Evolutionary conservation across 2,888 invertebrate genomes (phyloP).

Genomic region (Abrostola tripartita): DNA sequence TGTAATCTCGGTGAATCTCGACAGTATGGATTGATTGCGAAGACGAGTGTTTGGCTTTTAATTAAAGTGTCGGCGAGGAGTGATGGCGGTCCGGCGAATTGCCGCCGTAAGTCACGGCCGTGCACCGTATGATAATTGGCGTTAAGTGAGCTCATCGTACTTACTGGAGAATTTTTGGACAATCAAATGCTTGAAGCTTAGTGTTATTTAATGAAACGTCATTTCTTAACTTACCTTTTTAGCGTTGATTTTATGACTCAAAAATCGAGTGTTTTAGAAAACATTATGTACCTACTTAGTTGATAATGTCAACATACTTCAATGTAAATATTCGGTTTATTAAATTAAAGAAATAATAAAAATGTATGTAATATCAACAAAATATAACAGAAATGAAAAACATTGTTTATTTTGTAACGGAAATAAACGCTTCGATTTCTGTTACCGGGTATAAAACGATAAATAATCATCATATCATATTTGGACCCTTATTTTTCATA

Average conservation of each 20-base stretch:
- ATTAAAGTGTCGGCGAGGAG: constrained; percentile 50
- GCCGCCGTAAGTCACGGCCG: constrained; percentile 47
- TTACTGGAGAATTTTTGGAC: background rate
- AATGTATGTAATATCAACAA: background rate
- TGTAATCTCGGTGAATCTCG: constrained; percentile 31
- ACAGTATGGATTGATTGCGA: constrained; percentile 46
- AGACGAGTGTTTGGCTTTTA: constrained; percentile 40
- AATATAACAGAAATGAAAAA: background rate
- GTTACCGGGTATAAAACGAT: constrained; percentile 5
- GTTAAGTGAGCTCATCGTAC: constrained; percentile 34
- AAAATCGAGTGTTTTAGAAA: too few species aligned
- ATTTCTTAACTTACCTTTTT: too few species aligned
- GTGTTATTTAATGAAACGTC: too few species aligned
- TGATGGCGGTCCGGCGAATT: constrained; percentile 32
- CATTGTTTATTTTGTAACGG: background rate
- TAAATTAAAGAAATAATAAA: background rate
- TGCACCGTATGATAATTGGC: constrained; percentile 51
- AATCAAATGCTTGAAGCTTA: background rate
- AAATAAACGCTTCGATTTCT: constrained; percentile 7
- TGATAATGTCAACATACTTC: too few species aligned
- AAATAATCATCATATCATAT: constrained; percentile 27
- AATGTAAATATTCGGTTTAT: too few species aligned
- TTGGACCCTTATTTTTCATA: constrained; percentile 41
- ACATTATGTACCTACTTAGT: too few species aligned
- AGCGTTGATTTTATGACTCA: too few species aligned